Conservation (phyloP, 2,113 vertebrate genomes). For the Chrysemys picta region DNA sequence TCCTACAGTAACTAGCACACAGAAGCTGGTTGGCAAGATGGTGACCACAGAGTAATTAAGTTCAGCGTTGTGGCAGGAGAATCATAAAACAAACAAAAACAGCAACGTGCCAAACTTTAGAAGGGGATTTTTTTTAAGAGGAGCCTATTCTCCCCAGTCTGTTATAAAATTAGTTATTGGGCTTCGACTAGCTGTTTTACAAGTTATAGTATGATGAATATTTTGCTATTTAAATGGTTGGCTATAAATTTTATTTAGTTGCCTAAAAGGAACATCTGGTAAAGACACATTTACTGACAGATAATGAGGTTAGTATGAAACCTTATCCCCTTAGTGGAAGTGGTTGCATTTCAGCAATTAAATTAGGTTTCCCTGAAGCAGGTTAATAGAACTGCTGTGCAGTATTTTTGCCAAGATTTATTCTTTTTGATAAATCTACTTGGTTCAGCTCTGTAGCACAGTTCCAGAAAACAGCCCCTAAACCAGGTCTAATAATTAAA, state of each 20-base stretch:
- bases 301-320: constrained; percentile 71
- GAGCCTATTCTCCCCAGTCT: background rate
- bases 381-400: constrained; percentile 72
- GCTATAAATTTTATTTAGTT: constrained; percentile 44
- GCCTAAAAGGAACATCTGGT: constrained; percentile 54
- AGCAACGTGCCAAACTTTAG: background rate
- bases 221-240: constrained; percentile 37
- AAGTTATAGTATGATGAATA: constrained; percentile 25
- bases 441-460: constrained; percentile 41
- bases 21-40: background rate
- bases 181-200: constrained; percentile 17
- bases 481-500: constrained; percentile 36
- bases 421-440: constrained; percentile 66
- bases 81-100: background rate
- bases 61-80: background rate
- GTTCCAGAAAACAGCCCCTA: constrained; percentile 35
- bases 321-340: constrained; percentile 62
- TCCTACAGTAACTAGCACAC: background rate
- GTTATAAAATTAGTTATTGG: background rate
- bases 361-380: constrained; percentile 71
- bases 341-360: constrained; percentile 75
- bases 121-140: background rate
- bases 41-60: background rate
- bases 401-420: constrained; percentile 76
- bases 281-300: constrained; percentile 50